Percentiles rank a stretch among this genome's conserved stretches.
phyloP scores from a whole-genome alignment of 53 echinoderm and acorn worm genomes.

The Henricia sp. region DNA sequence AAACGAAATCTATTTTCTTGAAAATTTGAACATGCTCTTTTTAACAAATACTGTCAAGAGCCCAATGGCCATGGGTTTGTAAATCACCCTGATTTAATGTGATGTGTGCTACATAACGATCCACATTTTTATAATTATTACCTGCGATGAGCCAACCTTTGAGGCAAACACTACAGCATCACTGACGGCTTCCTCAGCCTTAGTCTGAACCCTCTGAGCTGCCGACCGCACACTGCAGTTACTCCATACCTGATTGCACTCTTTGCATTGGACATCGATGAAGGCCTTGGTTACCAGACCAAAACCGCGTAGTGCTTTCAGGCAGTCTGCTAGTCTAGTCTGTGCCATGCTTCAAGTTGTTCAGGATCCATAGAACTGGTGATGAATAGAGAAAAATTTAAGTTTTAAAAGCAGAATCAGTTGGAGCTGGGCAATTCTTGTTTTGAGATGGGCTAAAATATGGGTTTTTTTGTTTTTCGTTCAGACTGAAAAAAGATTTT shows the following conservation, averaged over 20 bases:
- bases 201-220: conserved; percentile 69
- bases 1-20: too few relatives aligned
- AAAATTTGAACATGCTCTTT: too few relatives aligned
- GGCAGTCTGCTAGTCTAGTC: conserved; percentile 75
- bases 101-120: not conserved
- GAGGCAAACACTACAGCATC: conserved; percentile 66
- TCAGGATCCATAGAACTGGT: too few relatives aligned
- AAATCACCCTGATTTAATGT: not conserved
- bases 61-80: not conserved
- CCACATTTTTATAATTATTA: not conserved
- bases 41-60: not conserved
- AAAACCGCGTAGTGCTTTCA: conserved; percentile 80
- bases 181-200: conserved; percentile 80
- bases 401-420: too few relatives aligned
- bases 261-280: conserved; percentile 72
- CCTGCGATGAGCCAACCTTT: conserved; percentile 30
- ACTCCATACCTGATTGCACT: conserved; percentile 66
- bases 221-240: conserved; percentile 79
- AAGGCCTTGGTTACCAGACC: conserved; percentile 78
- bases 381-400: too few relatives aligned
- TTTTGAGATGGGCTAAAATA: too few relatives aligned
- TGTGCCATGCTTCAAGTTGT: conserved; percentile 70
- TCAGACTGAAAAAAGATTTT: too few relatives aligned
- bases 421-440: too few relatives aligned
- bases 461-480: too few relatives aligned